Conservation (phyloP, 2,113 vertebrate species). For the Dicentrarchus labrax region DNA sequence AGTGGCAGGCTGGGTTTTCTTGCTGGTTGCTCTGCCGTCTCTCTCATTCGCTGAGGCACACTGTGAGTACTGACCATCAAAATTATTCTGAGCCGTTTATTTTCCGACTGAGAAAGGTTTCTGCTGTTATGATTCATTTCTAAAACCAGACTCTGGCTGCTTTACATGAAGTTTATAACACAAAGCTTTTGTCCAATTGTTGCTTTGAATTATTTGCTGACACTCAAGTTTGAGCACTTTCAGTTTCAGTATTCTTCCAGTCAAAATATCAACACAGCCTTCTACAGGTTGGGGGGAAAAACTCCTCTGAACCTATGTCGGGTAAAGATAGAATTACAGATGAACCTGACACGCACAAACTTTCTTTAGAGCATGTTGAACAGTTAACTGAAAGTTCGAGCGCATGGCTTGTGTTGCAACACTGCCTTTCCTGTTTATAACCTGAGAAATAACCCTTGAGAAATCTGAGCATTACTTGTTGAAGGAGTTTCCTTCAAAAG, state of each 20-base stretch:
- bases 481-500: neutral
- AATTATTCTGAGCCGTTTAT: neutral
- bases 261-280: neutral
- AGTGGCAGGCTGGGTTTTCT: neutral
- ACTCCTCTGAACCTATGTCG: neutral
- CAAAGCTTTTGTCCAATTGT: neutral
- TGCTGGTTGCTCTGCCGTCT: slow-evolving; percentile 14
- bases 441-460: neutral
- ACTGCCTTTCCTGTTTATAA: slow-evolving; percentile 22
- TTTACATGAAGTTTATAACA: neutral
- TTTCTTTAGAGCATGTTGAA: neutral
- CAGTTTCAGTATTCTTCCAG: neutral
- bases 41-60: neutral
- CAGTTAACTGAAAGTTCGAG: neutral
- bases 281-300: too few species aligned
- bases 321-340: neutral
- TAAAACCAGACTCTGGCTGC: neutral
- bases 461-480: neutral
- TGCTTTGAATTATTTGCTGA: neutral
- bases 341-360: neutral
- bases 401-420: neutral
- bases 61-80: slow-evolving; percentile 51
- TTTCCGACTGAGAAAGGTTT: neutral
- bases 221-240: neutral
- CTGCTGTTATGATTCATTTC: neutral